These are phyloP conservation scores for Chymomyza caudatula DNA, from an alignment of 2,888 invertebrate species.

Conservation along the genomic window DNA sequence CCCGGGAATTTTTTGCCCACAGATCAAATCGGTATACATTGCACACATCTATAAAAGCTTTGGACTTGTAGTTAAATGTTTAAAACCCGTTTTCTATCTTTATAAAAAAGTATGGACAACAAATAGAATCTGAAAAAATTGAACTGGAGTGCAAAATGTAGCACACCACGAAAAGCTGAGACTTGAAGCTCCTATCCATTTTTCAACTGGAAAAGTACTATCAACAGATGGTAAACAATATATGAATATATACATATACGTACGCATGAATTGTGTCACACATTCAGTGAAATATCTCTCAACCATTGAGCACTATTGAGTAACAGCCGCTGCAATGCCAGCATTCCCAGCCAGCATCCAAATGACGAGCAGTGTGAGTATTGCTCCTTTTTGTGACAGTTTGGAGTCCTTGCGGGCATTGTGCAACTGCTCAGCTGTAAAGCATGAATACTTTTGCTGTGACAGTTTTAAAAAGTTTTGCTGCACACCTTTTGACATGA, in stretches of 20 bases:
- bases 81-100: no score
- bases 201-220: background rate
- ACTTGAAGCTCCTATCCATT: no score
- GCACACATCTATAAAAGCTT: no score
- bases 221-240: background rate
- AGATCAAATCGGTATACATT: no score
- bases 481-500: background rate
- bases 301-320: conserved; percentile 6
- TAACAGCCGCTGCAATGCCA: background rate
- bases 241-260: background rate
- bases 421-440: conserved; percentile 3
- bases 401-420: conserved; percentile 55
- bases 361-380: conserved; percentile 34
- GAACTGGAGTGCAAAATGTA: background rate
- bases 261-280: conserved; percentile 13
- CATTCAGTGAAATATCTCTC: conserved; percentile 47
- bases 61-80: no score
- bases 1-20: no score
- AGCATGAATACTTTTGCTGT: background rate
- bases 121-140: conserved; percentile 2
- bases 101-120: no score
- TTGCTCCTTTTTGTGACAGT: conserved; percentile 61
- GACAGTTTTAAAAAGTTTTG: conserved; percentile 1
- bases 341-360: conserved; percentile 13
- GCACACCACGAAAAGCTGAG: background rate